Evolutionary conservation across 1,140 invertebrate species (phyloP).

Genomic region (Metopolophium dirhodum): DNA sequence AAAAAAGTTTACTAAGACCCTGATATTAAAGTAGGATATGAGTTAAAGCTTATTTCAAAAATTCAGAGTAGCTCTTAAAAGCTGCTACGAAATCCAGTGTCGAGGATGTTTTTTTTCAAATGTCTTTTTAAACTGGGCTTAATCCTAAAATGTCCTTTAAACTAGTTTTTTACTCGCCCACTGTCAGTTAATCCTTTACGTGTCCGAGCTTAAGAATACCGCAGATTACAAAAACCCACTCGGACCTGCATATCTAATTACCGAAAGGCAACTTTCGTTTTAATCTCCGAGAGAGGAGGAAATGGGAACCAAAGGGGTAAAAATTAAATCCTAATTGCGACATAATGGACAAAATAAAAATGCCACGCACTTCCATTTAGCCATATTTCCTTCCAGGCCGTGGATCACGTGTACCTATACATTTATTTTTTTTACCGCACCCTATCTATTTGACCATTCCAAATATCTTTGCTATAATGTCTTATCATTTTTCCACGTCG

Average conservation of each 20-base stretch:
- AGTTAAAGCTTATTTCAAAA: constrained; percentile 37
- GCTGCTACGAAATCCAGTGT: constrained; percentile 49
- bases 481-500: constrained; percentile 55
- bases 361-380: constrained; percentile 27
- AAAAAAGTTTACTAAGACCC: constrained; percentile 30
- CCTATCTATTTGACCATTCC: constrained; percentile 46
- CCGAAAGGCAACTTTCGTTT: constrained; percentile 52
- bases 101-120: constrained; percentile 48
- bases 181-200: constrained; percentile 54
- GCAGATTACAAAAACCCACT: constrained; percentile 57
- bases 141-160: constrained; percentile 57
- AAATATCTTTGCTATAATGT: constrained; percentile 52
- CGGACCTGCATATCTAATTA: constrained; percentile 57
- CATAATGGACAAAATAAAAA: constrained; percentile 51
- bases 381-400: background rate
- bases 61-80: constrained; percentile 52
- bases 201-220: constrained; percentile 57
- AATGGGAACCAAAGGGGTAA: constrained; percentile 43
- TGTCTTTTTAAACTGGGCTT: constrained; percentile 55
- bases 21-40: constrained; percentile 20
- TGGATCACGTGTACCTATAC: background rate
- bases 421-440: constrained; percentile 44
- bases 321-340: constrained; percentile 54
- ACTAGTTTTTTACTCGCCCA: constrained; percentile 40
- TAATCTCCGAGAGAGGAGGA: constrained; percentile 52